A percentile compares a stretch with the other conserved stretches of the same genome.
These are phyloP conservation scores for Meteorus sp. DNA, from an alignment of 1,140 invertebrate species.

Conservation along the genomic window DNA sequence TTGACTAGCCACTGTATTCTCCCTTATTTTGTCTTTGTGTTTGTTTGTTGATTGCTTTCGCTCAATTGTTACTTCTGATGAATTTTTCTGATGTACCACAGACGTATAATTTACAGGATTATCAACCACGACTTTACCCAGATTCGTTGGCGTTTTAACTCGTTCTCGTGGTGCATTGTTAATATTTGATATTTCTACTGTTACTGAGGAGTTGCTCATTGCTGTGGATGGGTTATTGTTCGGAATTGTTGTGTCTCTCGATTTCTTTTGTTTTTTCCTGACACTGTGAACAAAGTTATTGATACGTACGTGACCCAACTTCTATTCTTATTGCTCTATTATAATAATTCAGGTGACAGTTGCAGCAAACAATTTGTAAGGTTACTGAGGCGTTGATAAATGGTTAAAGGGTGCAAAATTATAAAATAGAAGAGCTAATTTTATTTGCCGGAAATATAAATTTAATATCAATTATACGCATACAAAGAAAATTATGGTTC, in stretches of 20 bases:
- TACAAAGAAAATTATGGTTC: background rate
- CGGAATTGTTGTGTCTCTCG: conserved; percentile 17
- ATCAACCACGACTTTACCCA: conserved; percentile 33
- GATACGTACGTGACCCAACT: background rate
- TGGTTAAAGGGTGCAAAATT: background rate
- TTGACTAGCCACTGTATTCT: conserved; percentile 22
- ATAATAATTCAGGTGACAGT: too few species aligned
- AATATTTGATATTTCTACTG: conserved; percentile 8
- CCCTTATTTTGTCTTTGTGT: conserved; percentile 40
- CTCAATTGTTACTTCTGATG: conserved; percentile 33
- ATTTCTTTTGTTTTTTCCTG: conserved; percentile 32
- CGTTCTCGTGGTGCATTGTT: conserved; percentile 32
- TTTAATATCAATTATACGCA: conserved; percentile 9
- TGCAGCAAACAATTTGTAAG: too few species aligned
- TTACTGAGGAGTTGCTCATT: background rate
- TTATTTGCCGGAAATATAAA: background rate
- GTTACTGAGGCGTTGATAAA: too few species aligned
- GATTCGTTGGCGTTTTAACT: conserved; percentile 28
- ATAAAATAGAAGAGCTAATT: background rate
- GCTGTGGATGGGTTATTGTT: conserved; percentile 20
- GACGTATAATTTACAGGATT: conserved; percentile 32
- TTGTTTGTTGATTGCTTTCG: conserved; percentile 38
- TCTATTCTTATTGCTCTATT: background rate
- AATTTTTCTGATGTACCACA: conserved; percentile 27
- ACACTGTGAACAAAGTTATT: conserved; percentile 30